These are phyloP conservation scores for Galeopterus variegatus DNA, from an alignment of 2,113 vertebrate species.

Conservation along the genomic window DNA sequence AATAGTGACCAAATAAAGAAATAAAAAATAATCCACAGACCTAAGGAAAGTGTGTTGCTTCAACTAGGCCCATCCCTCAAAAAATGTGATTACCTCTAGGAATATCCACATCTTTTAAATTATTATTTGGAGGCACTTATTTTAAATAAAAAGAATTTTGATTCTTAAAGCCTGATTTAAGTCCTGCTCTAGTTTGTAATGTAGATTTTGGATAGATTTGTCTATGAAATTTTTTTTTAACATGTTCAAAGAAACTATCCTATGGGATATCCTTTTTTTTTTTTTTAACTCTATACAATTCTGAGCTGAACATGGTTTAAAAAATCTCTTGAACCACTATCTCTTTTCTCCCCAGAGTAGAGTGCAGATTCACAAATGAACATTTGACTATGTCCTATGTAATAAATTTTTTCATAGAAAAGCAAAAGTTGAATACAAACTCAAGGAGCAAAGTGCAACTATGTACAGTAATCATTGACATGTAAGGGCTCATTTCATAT, in stretches of 20 bases:
- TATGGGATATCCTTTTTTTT: neutral
- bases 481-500: neutral
- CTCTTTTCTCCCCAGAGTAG: neutral
- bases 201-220: neutral
- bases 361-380: neutral
- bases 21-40: neutral
- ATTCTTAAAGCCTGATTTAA: slow-evolving; percentile 16
- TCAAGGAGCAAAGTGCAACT: neutral
- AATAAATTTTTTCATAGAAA: slow-evolving; percentile 26
- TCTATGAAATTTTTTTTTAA: slow-evolving; percentile 39
- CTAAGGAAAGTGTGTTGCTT: slow-evolving; percentile 32
- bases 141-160: slow-evolving; percentile 43
- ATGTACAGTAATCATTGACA: neutral
- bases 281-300: neutral
- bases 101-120: slow-evolving; percentile 44
- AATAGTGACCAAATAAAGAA: slow-evolving; percentile 47
- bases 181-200: neutral
- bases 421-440: neutral
- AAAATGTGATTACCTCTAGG: neutral
- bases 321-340: neutral
- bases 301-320: neutral
- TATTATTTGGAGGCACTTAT: neutral
- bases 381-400: neutral
- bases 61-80: neutral
- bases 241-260: slow-evolving; percentile 13